These are phyloP conservation scores for Nannoperca obscura DNA, from an alignment of 2,797 vertebrate species.

Conservation along the genomic window DNA sequence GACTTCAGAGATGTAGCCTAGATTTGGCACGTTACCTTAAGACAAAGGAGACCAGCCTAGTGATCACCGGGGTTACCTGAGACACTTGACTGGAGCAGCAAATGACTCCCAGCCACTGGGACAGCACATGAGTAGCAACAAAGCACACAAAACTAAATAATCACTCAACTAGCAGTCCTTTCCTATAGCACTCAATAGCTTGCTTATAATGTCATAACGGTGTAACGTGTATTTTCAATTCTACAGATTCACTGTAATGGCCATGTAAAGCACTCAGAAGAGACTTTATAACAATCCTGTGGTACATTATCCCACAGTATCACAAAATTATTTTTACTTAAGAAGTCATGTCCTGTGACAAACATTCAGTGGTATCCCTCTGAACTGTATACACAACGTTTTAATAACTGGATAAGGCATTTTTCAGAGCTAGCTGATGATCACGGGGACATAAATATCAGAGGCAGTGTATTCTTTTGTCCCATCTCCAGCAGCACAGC, in stretches of 20 bases:
- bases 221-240: not conserved
- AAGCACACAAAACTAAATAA: not conserved
- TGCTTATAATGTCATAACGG: not conserved
- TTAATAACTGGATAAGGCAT: not conserved
- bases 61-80: not conserved
- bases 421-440: not conserved
- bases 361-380: too few relatives aligned
- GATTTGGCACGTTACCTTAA: not conserved
- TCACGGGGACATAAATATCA: not conserved
- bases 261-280: not conserved
- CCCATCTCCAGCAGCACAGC: not conserved
- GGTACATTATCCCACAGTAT: not conserved
- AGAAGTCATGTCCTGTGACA: not conserved
- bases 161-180: not conserved
- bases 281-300: not conserved
- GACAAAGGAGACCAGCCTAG: not conserved
- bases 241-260: not conserved
- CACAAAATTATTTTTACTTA: too few relatives aligned
- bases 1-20: not conserved
- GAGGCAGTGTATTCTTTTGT: too few relatives aligned
- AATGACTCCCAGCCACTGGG: not conserved
- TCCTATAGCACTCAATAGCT: not conserved
- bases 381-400: not conserved
- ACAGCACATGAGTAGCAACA: not conserved
- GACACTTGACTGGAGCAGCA: not conserved